A percentile compares a stretch with the other conserved stretches of the same genome.
These are phyloP conservation scores for Callinectes sapidus DNA, from an alignment of 2,888 invertebrate genomes.

Conservation along the genomic window DNA sequence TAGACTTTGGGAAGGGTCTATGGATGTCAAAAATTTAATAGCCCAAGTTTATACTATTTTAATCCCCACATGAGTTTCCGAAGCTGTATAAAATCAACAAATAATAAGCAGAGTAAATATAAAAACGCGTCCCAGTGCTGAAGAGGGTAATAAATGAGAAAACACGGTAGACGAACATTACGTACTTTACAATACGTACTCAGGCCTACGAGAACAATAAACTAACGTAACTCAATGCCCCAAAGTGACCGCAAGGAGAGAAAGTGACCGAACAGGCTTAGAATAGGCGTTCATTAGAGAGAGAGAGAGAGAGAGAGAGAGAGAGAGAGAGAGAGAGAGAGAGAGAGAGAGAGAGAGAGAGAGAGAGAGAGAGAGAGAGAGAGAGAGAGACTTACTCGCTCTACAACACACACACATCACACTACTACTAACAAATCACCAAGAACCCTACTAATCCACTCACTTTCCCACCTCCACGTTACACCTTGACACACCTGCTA, in stretches of 20 bases:
- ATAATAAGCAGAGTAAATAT: no score
- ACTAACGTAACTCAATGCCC: neutral
- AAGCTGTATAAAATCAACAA: no score
- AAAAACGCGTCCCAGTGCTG: no score
- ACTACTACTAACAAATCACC: neutral
- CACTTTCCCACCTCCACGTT: neutral
- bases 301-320: slow-evolving; percentile 1
- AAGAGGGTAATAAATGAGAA: no score
- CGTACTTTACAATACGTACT: no score
- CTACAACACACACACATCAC: neutral
- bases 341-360: slow-evolving; percentile 1
- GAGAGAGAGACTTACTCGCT: neutral
- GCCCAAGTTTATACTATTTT: no score
- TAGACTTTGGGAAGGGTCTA: no score
- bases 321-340: slow-evolving; percentile 1
- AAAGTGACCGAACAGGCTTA: neutral
- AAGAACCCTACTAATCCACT: neutral
- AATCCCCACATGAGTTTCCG: no score
- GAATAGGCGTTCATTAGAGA: neutral
- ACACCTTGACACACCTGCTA: neutral
- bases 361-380: neutral
- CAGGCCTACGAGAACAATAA: no score
- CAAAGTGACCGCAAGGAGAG: neutral
- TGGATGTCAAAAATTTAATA: no score
- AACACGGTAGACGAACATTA: no score